Base-by-base conservation (phyloP, 2,797 vertebrate species). In the Sebastes cheni region DNA sequence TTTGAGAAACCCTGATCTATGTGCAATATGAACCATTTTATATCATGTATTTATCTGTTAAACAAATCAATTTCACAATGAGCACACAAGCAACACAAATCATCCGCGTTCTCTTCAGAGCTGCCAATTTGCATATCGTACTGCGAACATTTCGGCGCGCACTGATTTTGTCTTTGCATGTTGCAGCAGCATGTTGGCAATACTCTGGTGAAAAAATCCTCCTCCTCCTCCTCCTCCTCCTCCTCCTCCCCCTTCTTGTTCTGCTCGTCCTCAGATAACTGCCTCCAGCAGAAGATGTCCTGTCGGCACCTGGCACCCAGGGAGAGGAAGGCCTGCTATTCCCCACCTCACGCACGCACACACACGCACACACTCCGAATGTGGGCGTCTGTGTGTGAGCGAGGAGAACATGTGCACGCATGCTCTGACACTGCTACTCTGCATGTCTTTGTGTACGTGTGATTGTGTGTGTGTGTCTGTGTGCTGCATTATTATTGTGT, bases 251-350 rank as follows among this genome's bases (percentile, higher is more conserved):
- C 72, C 77, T 64, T 29, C 79, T 79, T 54, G 66, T 81, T 86
- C 84, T 72, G 66, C 89, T 88, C 82, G 85, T 93, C 91, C 90
- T 93, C 89, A 92, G 92, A 95, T 94, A 92, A 92, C 92, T 87
- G 93, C 93, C 92, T 93, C 81, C 79, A 93, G 94, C 92, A 86
- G 86, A 91, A 92, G 85, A 91, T 93, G 90, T 95, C 92, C 91
- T 95, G 90, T 90, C 87, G 87, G 92, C 92, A 92, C 92, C 88
- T 91, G 90, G 86, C 83, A 92, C 90, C 89, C 84, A 67, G 69
- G 92, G 93, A 89, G 90, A 89, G 73, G 77, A 69, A 84, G 87
- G 85, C 85, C 84, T 67, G 80, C 87, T 85, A 81, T 88, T 89
- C 84, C 83, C 82, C 27, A 55, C 75, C 81, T 87, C 65, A 68